A percentile compares a stretch with the other conserved stretches of the same genome.
phyloP scores from a whole-genome alignment of 2,888 invertebrate genomes.

The Drosophila planitibia region DNA sequence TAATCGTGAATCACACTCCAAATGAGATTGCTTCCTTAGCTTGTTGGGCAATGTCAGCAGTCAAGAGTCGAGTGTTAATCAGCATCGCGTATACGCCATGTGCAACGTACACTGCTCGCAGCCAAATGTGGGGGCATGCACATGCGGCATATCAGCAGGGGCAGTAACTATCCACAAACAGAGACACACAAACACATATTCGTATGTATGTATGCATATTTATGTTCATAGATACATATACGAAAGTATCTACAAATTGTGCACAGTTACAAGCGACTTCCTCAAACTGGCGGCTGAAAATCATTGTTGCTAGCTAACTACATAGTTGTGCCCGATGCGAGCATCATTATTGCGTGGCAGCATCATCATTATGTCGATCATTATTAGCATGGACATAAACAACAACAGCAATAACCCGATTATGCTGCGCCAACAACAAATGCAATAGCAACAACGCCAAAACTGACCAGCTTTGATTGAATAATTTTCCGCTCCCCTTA shows the following conservation, averaged over 20 bases:
- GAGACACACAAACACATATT: not conserved
- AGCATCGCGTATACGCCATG: conserved; percentile 64
- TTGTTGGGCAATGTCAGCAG: conserved; percentile 12
- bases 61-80: conserved; percentile 53
- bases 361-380: conserved; percentile 26
- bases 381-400: conserved; percentile 40
- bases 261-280: conserved; percentile 60
- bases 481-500: conserved; percentile 60
- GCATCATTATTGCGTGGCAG: conserved; percentile 44
- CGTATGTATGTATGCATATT: not conserved
- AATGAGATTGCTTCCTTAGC: not conserved
- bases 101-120: conserved; percentile 65
- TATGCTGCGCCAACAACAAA: conserved; percentile 22
- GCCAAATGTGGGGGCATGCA: conserved; percentile 37
- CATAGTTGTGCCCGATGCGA: conserved; percentile 11
- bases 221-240: not conserved
- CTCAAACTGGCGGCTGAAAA: conserved; percentile 47
- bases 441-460: conserved; percentile 17
- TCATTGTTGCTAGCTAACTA: conserved; percentile 30
- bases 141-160: conserved; percentile 35
- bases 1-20: not conserved
- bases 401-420: conserved; percentile 49
- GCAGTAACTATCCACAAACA: conserved; percentile 33
- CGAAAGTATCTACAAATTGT: conserved; percentile 42
- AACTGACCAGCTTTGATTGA: conserved; percentile 76